Evolutionary conservation across 2,797 vertebrate species (phyloP), one percentile per base, ranked within the genome.

Genomic region (Scarus forsteni): DNA sequence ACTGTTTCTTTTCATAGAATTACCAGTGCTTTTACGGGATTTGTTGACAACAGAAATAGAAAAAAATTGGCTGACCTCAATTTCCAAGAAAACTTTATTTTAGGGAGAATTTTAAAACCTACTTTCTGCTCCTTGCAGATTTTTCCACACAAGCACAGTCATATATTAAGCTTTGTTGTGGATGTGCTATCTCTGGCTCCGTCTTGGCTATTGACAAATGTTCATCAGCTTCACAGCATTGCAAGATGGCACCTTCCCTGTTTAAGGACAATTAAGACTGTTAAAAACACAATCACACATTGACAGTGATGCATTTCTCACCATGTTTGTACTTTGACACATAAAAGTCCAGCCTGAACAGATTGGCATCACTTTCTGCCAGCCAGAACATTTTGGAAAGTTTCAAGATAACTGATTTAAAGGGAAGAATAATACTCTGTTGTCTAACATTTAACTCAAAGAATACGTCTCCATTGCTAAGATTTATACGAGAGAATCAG

Each of bases 241-340:
- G 10, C 63, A 64, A 38, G 36, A 48, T 75, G 16, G 8, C 75
- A 78, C 66, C 8, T 70, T 68, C 38, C 36, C 45, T 66, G 5
- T 8, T 76, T 65, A 61, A 70, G 16, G 35, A 73, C 60, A 77
- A 49, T 55, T 46, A 69, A 57, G 52, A 42, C 55, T 65, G 70
- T 48, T 59, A 10, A 78, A 73, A 34, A 77, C 54, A 74, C 35
- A 70, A 66, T 74, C 35, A 43, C 77, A 81, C 74, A 66, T 69
- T 34, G 19, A 73, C 77, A 75, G 86, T 75, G 88, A 53, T 74
- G 60, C 76, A 58, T 85, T 84, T 89, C 83, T 84, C 83, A 73
- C 80, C 58, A 46, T 0, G 35, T 67, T 85, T 79, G 81, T 75
- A 60, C 55, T 79, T 60, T 73, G 68, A 75, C 84, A 77, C 74